A percentile compares a stretch with the other conserved stretches of the same genome.
Conservation (phyloP, 2,888 invertebrate genomes). For the Chorisops tibialis region DNA sequence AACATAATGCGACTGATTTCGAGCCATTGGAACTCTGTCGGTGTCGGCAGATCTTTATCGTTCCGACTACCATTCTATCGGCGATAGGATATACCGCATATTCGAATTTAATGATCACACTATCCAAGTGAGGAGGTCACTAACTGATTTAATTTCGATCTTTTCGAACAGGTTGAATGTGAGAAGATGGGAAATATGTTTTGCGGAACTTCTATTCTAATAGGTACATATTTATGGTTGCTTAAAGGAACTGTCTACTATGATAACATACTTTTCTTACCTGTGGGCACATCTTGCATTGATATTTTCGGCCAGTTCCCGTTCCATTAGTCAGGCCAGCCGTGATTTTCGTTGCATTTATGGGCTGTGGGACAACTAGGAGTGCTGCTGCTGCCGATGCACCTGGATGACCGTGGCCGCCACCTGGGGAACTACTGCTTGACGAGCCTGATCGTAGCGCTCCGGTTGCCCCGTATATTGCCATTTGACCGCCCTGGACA, state of each 20-base stretch:
- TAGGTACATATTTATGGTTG: neutral
- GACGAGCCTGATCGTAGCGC: constrained; percentile 40
- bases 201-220: neutral
- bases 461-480: constrained; percentile 37
- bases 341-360: constrained; percentile 65
- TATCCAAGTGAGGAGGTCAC: too few species aligned
- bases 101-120: too few species aligned
- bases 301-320: constrained; percentile 72
- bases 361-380: constrained; percentile 85
- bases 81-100: too few species aligned
- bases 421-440: constrained; percentile 41
- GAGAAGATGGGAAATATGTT: neutral
- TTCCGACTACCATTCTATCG: too few species aligned
- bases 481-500: constrained; percentile 44
- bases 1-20: too few species aligned
- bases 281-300: constrained; percentile 97
- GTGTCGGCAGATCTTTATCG: too few species aligned
- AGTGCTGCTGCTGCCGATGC: constrained; percentile 62
- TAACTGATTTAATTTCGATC: neutral
- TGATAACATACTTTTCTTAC: constrained; percentile 57
- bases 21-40: too few species aligned
- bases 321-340: constrained; percentile 47
- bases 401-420: constrained; percentile 54
- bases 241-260: constrained; percentile 16
- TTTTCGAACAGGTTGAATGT: neutral